Evolutionary conservation across 2,888 invertebrate species (phyloP).

Genomic region (Dendrolimus houi): DNA sequence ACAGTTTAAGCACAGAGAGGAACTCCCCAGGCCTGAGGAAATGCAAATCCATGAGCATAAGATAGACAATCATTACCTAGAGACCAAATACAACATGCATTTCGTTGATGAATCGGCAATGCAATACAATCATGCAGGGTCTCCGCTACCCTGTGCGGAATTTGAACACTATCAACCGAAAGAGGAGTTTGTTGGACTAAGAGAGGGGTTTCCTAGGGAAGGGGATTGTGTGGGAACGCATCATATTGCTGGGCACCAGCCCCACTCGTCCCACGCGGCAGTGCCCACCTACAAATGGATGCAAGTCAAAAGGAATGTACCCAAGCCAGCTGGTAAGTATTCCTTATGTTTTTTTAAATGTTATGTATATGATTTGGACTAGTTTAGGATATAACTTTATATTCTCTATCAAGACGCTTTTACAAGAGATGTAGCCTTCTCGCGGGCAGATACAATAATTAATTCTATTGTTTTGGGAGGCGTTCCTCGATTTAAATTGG

Average conservation of each 20-base stretch:
- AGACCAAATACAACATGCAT: constrained; percentile 73
- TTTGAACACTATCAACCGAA: constrained; percentile 79
- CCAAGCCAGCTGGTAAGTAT: constrained; percentile 91
- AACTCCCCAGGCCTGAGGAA: constrained; percentile 72
- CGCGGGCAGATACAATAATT: no score
- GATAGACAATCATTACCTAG: constrained; percentile 65
- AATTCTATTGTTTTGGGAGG: no score
- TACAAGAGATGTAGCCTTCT: no score
- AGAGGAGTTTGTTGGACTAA: constrained; percentile 71
- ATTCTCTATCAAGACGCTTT: no score
- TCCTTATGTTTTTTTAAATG: neutral
- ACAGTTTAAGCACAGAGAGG: constrained; percentile 69
- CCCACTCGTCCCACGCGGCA: constrained; percentile 74
- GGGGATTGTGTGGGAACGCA: constrained; percentile 47
- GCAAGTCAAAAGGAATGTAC: constrained; percentile 98
- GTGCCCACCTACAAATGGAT: constrained; percentile 99
- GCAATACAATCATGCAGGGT: constrained; percentile 57
- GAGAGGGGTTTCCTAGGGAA: constrained; percentile 51
- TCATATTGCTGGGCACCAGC: constrained; percentile 42
- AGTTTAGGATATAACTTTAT: no score
- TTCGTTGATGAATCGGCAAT: constrained; percentile 60
- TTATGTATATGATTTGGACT: neutral
- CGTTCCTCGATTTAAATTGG: no score
- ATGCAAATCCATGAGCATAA: constrained; percentile 64
- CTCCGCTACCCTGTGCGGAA: constrained; percentile 74